A percentile compares a stretch with the other conserved stretches of the same genome.
Evolutionary conservation across 2,113 vertebrate genomes (phyloP).

Genomic region (Ovis canadensis): DNA sequence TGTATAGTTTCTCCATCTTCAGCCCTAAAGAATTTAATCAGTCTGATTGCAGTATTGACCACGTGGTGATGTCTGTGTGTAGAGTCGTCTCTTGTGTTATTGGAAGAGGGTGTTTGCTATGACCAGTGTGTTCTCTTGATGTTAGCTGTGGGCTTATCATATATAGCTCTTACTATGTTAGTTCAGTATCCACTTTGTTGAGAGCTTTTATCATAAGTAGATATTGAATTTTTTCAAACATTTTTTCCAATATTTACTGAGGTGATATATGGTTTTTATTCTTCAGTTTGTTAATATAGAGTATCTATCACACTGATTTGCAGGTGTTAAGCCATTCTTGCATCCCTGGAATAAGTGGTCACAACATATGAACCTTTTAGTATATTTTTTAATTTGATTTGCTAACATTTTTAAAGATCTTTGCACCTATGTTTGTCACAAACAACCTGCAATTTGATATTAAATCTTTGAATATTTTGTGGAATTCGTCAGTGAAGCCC

Average conservation of each 20-base stretch:
- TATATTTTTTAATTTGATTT: neutral
- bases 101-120: neutral
- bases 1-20: neutral
- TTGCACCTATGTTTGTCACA: neutral
- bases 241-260: neutral
- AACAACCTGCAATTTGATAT: neutral
- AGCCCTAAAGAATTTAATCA: neutral
- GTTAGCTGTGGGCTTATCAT: neutral
- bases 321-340: neutral
- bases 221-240: neutral
- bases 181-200: neutral
- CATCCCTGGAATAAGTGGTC: neutral
- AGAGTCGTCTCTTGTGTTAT: neutral
- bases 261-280: neutral
- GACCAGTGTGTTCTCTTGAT: neutral
- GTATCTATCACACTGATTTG: neutral
- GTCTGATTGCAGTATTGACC: neutral
- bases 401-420: neutral
- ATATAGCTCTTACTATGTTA: neutral
- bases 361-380: neutral
- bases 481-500: neutral
- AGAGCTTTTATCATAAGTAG: neutral
- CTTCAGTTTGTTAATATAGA: neutral
- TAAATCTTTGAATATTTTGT: neutral
- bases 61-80: neutral